phyloP scores from a whole-genome alignment of 1,140 invertebrate genomes.

The Dryas iulia region DNA sequence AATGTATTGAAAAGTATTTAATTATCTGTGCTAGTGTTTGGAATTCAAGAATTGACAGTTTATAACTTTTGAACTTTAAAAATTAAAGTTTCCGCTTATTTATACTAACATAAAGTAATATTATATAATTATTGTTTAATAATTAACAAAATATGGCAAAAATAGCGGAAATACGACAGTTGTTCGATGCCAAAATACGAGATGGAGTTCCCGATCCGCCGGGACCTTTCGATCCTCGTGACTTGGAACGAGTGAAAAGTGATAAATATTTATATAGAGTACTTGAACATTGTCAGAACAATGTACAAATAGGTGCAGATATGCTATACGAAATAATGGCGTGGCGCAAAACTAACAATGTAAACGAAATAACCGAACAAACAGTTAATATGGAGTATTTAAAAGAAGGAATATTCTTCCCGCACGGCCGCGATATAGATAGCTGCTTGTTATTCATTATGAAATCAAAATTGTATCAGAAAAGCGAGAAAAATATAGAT shows the following conservation, averaged over 20 bases:
- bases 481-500: slow-evolving; percentile 41
- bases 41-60: slow-evolving; percentile 5
- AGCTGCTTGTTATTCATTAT: slow-evolving; percentile 52
- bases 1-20: background rate
- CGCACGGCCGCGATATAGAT: slow-evolving; percentile 49
- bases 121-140: slow-evolving; percentile 14
- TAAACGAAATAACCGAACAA: slow-evolving; percentile 43
- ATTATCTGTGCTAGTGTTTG: background rate
- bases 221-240: slow-evolving; percentile 39
- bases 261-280: slow-evolving; percentile 50
- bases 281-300: slow-evolving; percentile 46
- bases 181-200: slow-evolving; percentile 47
- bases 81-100: slow-evolving; percentile 4
- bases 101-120: no score
- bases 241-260: slow-evolving; percentile 44
- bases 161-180: slow-evolving; percentile 40
- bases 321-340: slow-evolving; percentile 50
- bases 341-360: slow-evolving; percentile 42
- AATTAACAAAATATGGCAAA: slow-evolving; percentile 33
- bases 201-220: slow-evolving; percentile 36
- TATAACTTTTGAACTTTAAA: slow-evolving; percentile 22
- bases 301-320: slow-evolving; percentile 39
- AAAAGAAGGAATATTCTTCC: slow-evolving; percentile 45
- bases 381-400: slow-evolving; percentile 43
- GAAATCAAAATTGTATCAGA: slow-evolving; percentile 45